phyloP scores from a whole-genome alignment of 2,888 invertebrate genomes.

The Aricia artaxerxes region DNA sequence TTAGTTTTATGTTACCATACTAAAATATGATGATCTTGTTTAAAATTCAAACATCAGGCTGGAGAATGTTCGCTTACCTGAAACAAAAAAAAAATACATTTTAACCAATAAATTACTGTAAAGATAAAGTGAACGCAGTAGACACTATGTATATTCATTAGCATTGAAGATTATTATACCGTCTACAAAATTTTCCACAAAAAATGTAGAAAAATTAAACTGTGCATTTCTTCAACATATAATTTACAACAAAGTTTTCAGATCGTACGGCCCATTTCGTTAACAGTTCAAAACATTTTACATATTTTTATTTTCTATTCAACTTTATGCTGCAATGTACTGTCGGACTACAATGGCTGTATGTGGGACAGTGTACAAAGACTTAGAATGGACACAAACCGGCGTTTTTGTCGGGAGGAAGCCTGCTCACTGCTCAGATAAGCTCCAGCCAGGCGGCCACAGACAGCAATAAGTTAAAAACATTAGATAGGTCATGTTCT shows the following conservation, averaged over 20 bases:
- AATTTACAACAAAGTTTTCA: neutral
- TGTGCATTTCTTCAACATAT: neutral
- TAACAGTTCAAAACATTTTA: slow-evolving; percentile 17
- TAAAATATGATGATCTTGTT: neutral
- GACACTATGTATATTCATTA: no score
- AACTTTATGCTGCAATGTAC: neutral
- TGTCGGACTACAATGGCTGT: neutral
- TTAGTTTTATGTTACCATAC: neutral
- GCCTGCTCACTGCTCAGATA: neutral
- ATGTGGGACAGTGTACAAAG: slow-evolving; percentile 26
- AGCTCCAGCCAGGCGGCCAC: neutral
- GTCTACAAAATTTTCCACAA: no score
- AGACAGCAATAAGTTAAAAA: neutral
- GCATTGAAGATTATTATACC: no score
- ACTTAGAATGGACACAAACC: slow-evolving; percentile 18
- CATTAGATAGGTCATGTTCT: slow-evolving; percentile 2
- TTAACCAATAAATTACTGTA: neutral
- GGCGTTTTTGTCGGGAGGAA: neutral
- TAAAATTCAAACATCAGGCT: neutral
- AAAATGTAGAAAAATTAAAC: no score
- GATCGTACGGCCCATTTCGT: neutral
- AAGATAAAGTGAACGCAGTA: neutral
- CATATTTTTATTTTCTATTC: neutral
- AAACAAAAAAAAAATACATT: neutral
- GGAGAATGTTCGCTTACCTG: slow-evolving; percentile 16